Evolutionary conservation across 1,140 invertebrate genomes (phyloP), one percentile per base, ranked within the genome.

Genomic region (Anastatus disparis): DNA sequence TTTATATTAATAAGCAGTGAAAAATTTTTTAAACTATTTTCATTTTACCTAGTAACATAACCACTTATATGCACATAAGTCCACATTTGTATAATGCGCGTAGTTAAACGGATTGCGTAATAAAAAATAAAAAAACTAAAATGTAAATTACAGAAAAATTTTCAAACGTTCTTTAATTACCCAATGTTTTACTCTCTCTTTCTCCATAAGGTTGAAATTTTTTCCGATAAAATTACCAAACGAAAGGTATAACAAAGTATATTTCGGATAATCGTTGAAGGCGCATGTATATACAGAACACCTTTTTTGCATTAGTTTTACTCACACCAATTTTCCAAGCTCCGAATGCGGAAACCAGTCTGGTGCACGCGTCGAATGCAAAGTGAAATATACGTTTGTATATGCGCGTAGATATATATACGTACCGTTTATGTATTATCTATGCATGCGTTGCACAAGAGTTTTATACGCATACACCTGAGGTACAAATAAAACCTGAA

Each of bases 121-220:
- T 29, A 9, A 62, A 48, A 46, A 29, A 22, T 8, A 38, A n/a
- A n/a, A n/a, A n/a, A n/a, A n/a, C n/a, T n/a, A n/a, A 38, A 6
- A 10, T 29, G 15, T 13, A 58, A 55, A 65, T 55, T 65, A 27
- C 10, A 22, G 12, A 65, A 67, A 48, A 50, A 42, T 9, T 12
- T 58, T 26, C 3, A 58, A 65, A 20, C n/a, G 6, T 58, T n/a
- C 9, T 40, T 52, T 31, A 50, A 68, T 68, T 38, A 52, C 50
- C 1, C 29, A n/a, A 0, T 2, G 17, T 50, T 31, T 48, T n/a
- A n/a, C n/a, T n/a, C n/a, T n/a, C n/a, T n/a, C n/a, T 50, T 27
- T 62, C 58, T 61, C 56, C 56, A 38, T 44, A 26, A 17, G 22
- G 55, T 35, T 12, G 20, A 42, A n/a, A 31, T 58, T 58, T 26